These are phyloP conservation scores for Scleropages formosus DNA, from an alignment of 2,797 vertebrate genomes.

Conservation along the genomic window DNA sequence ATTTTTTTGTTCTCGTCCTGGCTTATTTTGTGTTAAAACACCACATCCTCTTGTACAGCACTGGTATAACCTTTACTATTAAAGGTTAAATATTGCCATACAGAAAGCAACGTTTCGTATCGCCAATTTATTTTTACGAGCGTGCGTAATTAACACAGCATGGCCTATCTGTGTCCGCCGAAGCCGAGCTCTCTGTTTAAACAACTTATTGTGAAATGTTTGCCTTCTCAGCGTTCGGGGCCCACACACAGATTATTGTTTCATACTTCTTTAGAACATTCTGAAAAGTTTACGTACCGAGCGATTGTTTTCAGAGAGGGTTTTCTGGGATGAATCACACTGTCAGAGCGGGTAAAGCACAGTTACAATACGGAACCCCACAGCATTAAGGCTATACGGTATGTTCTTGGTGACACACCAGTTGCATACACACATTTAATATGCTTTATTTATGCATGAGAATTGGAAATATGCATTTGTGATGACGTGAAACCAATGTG, in stretches of 20 bases:
- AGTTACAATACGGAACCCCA: constrained; percentile 61
- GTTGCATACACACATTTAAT: not conserved
- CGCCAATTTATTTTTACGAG: constrained; percentile 96
- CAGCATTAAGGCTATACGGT: not conserved
- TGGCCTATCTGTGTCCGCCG: constrained; percentile 94
- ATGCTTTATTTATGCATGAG: too few species aligned
- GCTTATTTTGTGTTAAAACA: constrained; percentile 52
- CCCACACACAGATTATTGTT: constrained; percentile 98
- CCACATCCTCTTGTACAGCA: constrained; percentile 73
- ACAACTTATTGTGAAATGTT: constrained; percentile 99
- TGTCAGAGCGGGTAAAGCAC: constrained; percentile 48
- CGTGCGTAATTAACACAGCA: constrained; percentile 96
- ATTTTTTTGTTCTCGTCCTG: constrained; percentile 35
- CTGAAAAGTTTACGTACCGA: constrained; percentile 83
- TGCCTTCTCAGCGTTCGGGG: constrained; percentile 91
- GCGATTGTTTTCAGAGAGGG: constrained; percentile 96
- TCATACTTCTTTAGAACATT: constrained; percentile 86
- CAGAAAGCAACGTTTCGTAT: constrained; percentile 77
- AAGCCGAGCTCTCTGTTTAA: constrained; percentile 96
- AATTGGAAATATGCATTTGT: too few species aligned
- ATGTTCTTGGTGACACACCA: not conserved
- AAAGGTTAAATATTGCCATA: constrained; percentile 81
- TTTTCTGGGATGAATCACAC: constrained; percentile 71
- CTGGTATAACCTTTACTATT: constrained; percentile 85
- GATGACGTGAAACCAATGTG: not conserved